Base-by-base conservation (phyloP, 2,797 vertebrate genomes). In the Aplochiton taeniatus region DNA sequence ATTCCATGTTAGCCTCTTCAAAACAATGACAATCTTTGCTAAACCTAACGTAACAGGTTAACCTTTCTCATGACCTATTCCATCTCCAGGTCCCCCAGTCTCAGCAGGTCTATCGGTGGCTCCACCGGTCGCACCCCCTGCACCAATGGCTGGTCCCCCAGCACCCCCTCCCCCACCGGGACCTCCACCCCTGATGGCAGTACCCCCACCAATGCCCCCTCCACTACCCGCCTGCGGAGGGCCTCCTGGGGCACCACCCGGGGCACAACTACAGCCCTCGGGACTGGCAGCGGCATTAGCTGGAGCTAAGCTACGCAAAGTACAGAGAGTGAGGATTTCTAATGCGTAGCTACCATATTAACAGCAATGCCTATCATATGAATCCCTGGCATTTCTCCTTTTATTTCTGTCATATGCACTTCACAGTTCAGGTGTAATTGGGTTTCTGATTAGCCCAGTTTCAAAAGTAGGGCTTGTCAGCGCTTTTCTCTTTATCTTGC, bases 301-400 rank as follows among this genome's bases (percentile, higher is more conserved):
- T 55, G 96, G 97, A 87, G 97, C 97, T 89, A 99, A 98, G 92
- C 92, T 99, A 64, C 95, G 97, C 69, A 95, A 94, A 93, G 96
- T 97, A 13, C 95, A 96, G 53, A 89, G 96, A 94, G 97, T 98
- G 90, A 95, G 96, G 65, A 41, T 17, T 31, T 5, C 11, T 2
- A 11, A n/a, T 56, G 31, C 6, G 31, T 31, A 31, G 3, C 31
- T 31, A 31, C 6, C 6, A 31, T 31, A 31, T 31, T 31, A 31
- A 31, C 31, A 31, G 31, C 31, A 31, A 31, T 31, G 6, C 31
- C 6, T 31, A 31, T 31, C 31, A 31, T 31, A 31, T 6, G 31
- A 31, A 31, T 31, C 31, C 31, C 31, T n/a, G n/a, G n/a, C n/a
- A n/a, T n/a, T n/a, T n/a, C 31, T 31, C 31, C 31, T 31, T 31